Evolutionary conservation across 2,888 invertebrate genomes (phyloP), one percentile per base, ranked within the genome.

Genomic region (Dryomyza anilis): DNA sequence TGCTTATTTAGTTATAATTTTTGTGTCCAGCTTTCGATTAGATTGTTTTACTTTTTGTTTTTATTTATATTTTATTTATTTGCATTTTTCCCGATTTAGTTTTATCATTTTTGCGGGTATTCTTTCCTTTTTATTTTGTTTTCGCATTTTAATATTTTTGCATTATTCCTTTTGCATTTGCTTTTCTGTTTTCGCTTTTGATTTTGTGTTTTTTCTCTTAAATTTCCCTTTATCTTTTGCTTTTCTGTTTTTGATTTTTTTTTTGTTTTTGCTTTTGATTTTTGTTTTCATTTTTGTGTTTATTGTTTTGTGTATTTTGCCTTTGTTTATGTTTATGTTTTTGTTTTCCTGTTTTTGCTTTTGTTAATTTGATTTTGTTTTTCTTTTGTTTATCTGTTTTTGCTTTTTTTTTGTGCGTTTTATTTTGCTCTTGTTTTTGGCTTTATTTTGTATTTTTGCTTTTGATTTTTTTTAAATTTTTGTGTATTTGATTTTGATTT

Each of bases 401-500:
- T n/a, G n/a, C n/a, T n/a, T n/a, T n/a, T n/a, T n/a, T n/a, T n/a
- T n/a, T n/a, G n/a, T n/a, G n/a, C n/a, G n/a, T n/a, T n/a, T n/a
- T n/a, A n/a, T n/a, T n/a, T n/a, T n/a, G n/a, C n/a, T n/a, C n/a
- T n/a, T n/a, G n/a, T n/a, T n/a, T n/a, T n/a, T n/a, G n/a, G n/a
- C n/a, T n/a, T n/a, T n/a, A n/a, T n/a, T n/a, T n/a, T n/a, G n/a
- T 33, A 33, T 33, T 33, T 8, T 33, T 30, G 19, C 39, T 64
- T 5, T 3, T 55, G 66, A 64, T 64, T 53, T 64, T 60, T 63
- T 66, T 66, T 64, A 39, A 62, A 59, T 63, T 45, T 46, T 64
- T 46, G 63, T 67, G 61, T 65, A 63, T 65, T 57, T 53, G 53
- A 21, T 55, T 45, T 36, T 60, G 48, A 60, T 60, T 43, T 53